These are phyloP conservation scores for Agonopterix subpropinquella DNA, from an alignment of 2,888 invertebrate species.

Conservation along the genomic window DNA sequence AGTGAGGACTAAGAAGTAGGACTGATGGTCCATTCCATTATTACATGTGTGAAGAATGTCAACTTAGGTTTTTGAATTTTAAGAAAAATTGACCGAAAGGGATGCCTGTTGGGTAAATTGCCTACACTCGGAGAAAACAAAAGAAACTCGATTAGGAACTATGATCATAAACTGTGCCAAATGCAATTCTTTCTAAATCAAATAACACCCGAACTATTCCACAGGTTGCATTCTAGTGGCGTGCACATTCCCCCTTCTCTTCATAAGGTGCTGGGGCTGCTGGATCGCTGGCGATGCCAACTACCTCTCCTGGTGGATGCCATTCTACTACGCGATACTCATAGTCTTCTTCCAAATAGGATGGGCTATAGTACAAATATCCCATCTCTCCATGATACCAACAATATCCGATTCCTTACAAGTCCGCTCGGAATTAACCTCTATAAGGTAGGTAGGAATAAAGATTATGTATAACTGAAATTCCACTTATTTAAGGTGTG, in stretches of 20 bases:
- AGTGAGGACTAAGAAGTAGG: too few relatives aligned
- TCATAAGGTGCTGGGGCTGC: constrained; percentile 81
- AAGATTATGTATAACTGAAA: neutral
- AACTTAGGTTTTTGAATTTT: too few relatives aligned
- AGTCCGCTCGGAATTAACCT: constrained; percentile 85
- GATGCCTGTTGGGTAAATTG: too few relatives aligned
- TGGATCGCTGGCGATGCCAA: constrained; percentile 37
- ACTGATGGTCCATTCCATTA: too few relatives aligned
- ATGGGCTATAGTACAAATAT: constrained; percentile 96
- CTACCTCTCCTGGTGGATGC: constrained; percentile 68
- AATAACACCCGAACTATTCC: constrained; percentile 13
- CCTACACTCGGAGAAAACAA: too few relatives aligned
- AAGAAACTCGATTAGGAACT: too few relatives aligned
- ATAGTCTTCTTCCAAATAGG: constrained; percentile 92
- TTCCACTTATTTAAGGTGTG: neutral
- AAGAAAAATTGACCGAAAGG: too few relatives aligned
- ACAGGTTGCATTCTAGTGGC: constrained; percentile 81
- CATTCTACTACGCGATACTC: constrained; percentile 72
- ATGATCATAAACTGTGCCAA: too few relatives aligned
- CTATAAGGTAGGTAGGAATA: constrained; percentile 78
- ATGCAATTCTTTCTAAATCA: too few relatives aligned
- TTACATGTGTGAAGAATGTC: too few relatives aligned
- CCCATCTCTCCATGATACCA: constrained; percentile 94
- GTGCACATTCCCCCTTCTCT: constrained; percentile 86
- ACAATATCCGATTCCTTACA: constrained; percentile 81